Evolutionary conservation across 35 echinoderm and acorn worm genomes (phyloP).

Genomic region (Ptychodera flava): DNA sequence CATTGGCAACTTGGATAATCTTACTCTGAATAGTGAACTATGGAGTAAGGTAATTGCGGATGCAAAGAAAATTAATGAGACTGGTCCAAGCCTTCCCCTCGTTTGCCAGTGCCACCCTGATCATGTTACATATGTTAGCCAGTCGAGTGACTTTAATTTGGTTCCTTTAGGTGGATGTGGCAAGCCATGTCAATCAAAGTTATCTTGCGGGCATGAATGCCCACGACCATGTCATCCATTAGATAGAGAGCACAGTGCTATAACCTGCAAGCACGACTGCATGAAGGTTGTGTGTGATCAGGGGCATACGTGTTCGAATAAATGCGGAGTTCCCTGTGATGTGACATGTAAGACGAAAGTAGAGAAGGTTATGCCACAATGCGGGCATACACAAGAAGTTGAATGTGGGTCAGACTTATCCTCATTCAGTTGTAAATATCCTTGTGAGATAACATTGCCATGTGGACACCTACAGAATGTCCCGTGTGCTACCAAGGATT

Average conservation of each 20-base stretch:
- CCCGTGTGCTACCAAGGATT: not conserved
- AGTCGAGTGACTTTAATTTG: constrained; percentile 26
- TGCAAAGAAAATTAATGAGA: not conserved
- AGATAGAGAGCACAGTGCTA: constrained; percentile 28
- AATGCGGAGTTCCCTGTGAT: constrained; percentile 32
- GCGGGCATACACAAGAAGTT: constrained; percentile 7
- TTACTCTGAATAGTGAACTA: constrained; percentile 4
- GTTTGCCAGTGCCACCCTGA: constrained; percentile 41
- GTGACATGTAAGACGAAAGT: constrained; percentile 16
- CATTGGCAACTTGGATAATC: constrained; percentile 39
- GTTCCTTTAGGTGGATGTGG: constrained; percentile 46
- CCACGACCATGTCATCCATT: constrained; percentile 40
- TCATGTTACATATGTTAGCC: not conserved
- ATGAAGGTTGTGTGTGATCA: constrained; percentile 31
- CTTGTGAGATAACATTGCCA: constrained; percentile 28
- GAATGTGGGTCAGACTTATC: not conserved
- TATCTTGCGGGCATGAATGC: constrained; percentile 58
- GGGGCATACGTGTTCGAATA: constrained; percentile 41
- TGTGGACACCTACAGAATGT: constrained; percentile 45
- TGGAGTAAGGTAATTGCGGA: not conserved
- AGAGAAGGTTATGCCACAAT: constrained; percentile 27
- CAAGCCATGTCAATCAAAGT: constrained; percentile 21
- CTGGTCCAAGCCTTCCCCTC: constrained; percentile 16
- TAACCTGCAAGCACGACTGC: constrained; percentile 40
- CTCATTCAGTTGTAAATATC: constrained; percentile 6